Evolutionary conservation across 2,797 vertebrate species (phyloP), one percentile per base, ranked within the genome.

Genomic region (Myripristis jacobus): DNA sequence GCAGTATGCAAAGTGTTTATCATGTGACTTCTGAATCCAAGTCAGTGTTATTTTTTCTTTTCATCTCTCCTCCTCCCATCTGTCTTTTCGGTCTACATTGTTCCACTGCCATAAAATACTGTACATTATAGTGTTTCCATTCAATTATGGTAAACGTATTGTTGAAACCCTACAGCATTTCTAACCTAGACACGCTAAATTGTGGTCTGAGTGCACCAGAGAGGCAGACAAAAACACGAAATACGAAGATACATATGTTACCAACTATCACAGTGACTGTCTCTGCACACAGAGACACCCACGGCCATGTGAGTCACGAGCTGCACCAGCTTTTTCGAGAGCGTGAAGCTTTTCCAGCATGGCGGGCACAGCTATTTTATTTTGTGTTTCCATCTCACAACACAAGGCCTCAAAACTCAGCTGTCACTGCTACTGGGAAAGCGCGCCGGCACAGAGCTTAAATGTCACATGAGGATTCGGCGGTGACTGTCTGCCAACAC

Each of bases 391-490:
- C 66, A 57, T 79, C 66, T 57, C 31, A 54, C 29, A 75, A 34
- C 5, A 46, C 22, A 44, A 44, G 3, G 2, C 29, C 58, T 29
- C 27, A 4, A 22, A 75, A 73, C 48, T 54, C 46, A 78, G 62
- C 53, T 41, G 16, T 56, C 72, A 25, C 55, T 68, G 66, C 62
- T 44, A 36, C 67, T 78, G 29, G 51, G 36, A 66, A 43, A 60
- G 25, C 52, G n/a, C 34, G 48, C 22, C 53, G 5, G 31, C 25
- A 21, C 7, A 0, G 58, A 67, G 71, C 71, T 84, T 67, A 63
- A 73, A 71, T 66, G 78, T 83, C 79, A 76, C 62, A 57, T 1
- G 34, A 58, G 62, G 62, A 79, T 78, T 75, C 78, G 43, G 77
- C 58, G 61, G 66, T 75, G 27, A 50, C 63, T 6, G n/a, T 22